phyloP scores from a whole-genome alignment of 64 coral and sea anemone species.

The Stichodactyla helianthus region DNA sequence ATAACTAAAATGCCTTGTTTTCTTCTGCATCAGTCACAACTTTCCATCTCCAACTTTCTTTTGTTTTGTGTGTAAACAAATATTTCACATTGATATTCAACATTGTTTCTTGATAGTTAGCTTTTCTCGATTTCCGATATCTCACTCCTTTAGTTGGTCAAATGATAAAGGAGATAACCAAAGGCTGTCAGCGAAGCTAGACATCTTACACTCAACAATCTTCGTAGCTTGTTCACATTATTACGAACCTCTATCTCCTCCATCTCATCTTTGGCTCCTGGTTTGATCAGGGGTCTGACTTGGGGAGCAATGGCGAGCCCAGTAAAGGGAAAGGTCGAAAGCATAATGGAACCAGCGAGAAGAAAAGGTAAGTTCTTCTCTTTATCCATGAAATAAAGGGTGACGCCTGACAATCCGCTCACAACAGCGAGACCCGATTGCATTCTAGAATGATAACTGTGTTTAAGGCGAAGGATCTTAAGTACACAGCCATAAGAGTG shows the following conservation, averaged over 20 bases:
- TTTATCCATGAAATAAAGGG: constrained; percentile 31
- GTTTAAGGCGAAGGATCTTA: constrained; percentile 29
- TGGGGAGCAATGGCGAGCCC: neutral
- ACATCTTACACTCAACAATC: neutral
- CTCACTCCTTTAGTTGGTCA: neutral
- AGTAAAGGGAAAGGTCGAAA: constrained; percentile 7
- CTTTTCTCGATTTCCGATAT: too few species aligned
- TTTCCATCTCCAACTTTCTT: too few species aligned
- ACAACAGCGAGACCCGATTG: neutral
- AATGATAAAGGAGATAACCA: constrained; percentile 22
- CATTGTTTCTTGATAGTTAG: too few species aligned
- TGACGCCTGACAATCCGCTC: neutral
- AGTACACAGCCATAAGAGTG: constrained; percentile 16
- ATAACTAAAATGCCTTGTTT: too few species aligned
- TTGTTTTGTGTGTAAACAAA: too few species aligned
- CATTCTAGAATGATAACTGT: neutral
- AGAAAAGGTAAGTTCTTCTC: constrained; percentile 20
- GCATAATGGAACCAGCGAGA: constrained; percentile 2
- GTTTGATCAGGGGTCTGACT: neutral
- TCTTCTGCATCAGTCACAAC: too few species aligned
- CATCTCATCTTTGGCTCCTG: constrained; percentile 22
- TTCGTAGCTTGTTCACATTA: constrained; percentile 1
- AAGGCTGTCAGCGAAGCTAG: constrained; percentile 1
- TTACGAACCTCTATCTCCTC: constrained; percentile 4
- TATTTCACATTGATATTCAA: too few species aligned